These are phyloP conservation scores for Sycobia sp. DNA, from an alignment of 1,140 invertebrate genomes.

Conservation along the genomic window DNA sequence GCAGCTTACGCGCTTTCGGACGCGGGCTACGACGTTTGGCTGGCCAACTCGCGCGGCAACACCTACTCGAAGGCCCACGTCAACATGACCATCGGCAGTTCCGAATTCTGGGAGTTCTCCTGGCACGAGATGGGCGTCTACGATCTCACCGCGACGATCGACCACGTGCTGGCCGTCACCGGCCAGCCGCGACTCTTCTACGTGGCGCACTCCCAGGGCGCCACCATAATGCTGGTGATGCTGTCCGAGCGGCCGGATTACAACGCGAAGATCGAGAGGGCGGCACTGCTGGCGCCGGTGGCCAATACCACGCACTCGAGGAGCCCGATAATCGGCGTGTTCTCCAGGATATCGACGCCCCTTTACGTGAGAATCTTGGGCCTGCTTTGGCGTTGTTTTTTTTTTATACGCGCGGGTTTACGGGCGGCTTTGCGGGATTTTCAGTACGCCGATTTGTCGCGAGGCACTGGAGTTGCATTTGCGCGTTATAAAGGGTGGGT, in stretches of 20 bases:
- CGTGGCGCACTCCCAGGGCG: conserved; percentile 69
- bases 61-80: conserved; percentile 68
- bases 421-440: no score
- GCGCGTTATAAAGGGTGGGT: no score
- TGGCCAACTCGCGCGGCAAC: conserved; percentile 73
- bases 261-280: conserved; percentile 58
- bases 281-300: conserved; percentile 58
- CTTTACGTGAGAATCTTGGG: conserved; percentile 49
- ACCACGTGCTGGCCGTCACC: conserved; percentile 64
- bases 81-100: conserved; percentile 59
- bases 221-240: conserved; percentile 61
- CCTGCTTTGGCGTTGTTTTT: no score
- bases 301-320: conserved; percentile 50
- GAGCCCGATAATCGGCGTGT: conserved; percentile 47
- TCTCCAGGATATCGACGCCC: conserved; percentile 43
- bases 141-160: conserved; percentile 69
- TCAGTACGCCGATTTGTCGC: no score
- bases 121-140: conserved; percentile 72
- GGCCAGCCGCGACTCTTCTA: conserved; percentile 61
- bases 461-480: no score
- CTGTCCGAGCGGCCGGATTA: conserved; percentile 63
- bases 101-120: conserved; percentile 65
- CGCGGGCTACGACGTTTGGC: conserved; percentile 74
- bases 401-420: no score
- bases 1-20: conserved; percentile 63